Base-by-base conservation (phyloP, 2,113 vertebrate species). In the Catharus minimus region DNA sequence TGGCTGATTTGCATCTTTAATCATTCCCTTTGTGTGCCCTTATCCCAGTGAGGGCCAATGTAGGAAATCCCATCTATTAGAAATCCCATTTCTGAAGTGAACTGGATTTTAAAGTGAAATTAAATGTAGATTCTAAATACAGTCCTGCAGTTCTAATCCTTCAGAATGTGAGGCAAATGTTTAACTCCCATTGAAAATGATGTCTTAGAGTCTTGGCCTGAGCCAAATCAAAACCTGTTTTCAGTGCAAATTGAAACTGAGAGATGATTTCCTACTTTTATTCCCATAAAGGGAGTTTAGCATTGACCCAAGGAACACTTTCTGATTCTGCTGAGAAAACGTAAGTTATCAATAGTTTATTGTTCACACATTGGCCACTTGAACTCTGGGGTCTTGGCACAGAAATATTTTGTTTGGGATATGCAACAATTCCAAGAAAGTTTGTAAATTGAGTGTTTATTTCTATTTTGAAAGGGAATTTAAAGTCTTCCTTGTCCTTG, bases 291-390 rank as follows among this genome's bases (percentile, higher is more conserved):
- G 26, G 4, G 6, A 60, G 18, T 56, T 84, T 19, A 56, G 8
- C 15, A n/a, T 13, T 46, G 32, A 13, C 24, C 82, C 44, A 62
- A 57, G 38, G 72, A 61, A 33, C n/a, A 12, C 6, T 65, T 68
- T 36, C n/a, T 38, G 80, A 33, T 77, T 80, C 56, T 76, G 1
- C 4, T 32, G 6, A 77, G 23, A 89, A 62, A 49, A 52, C 10
- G 1, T 2, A 46, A 53, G 5, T 62, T 56, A 28, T 21, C 49
- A n/a, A 26, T 3, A 32, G 7, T 30, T 39, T 50, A 0, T 20
- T 20, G 47, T 20, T 81, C 52, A 49, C 13, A 19, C 4, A 5
- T 13, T 8, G 55, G 36, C n/a, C 13, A 9, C 36, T 21, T 33
- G 10, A 43, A 56, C 16, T 47, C 9, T 82, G 36, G 24, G 27